phyloP scores from a whole-genome alignment of 2,113 vertebrate genomes.

The Bos taurus region ARS-UCD2.0 NC_037352.1:34200001-34200500 shows the following conservation, averaged over 20 bases:
- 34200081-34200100: not conserved
- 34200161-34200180: not conserved
- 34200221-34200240: not conserved
- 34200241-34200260: too few relatives aligned
- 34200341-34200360: too few relatives aligned
- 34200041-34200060: not conserved
- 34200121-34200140: not conserved
- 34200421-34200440: accelerated
- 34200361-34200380: not conserved
- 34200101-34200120: not conserved
- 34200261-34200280: not conserved
- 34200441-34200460: accelerated
- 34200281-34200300: not conserved
- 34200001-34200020: not conserved
- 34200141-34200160: not conserved
- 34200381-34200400: not conserved
- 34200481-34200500: not conserved
- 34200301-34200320: not conserved
- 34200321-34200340: not conserved
- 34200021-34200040: not conserved
- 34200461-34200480: not conserved
- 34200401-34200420: not conserved
- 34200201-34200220: not conserved
- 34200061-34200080: accelerated
- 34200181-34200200: not conserved